Evolutionary conservation across 2,797 vertebrate species (phyloP).

Genomic region (Intellagama lesueurii): DNA sequence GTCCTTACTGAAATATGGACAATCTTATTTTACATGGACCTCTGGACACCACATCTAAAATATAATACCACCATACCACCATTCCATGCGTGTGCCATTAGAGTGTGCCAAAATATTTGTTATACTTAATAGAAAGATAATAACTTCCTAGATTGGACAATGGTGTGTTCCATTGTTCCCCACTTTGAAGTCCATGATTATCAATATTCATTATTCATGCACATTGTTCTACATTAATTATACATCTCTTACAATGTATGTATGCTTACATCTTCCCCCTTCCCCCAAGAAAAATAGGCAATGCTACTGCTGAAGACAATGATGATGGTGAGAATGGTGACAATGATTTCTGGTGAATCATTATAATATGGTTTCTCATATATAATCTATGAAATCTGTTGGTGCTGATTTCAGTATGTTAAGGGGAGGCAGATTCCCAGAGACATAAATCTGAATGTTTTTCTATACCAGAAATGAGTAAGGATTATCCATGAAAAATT

Average conservation of each 20-base stretch:
- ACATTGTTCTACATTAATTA: neutral
- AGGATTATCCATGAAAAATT: neutral
- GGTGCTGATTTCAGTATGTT: neutral
- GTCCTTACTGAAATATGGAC: no score
- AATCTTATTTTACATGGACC: no score
- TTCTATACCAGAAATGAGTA: neutral
- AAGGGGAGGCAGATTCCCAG: neutral
- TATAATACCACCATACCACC: no score
- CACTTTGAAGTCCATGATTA: neutral
- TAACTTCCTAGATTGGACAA: neutral
- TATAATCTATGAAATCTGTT: neutral
- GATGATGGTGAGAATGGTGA: neutral
- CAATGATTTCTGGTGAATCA: neutral
- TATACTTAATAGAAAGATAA: neutral
- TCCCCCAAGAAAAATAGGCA: neutral
- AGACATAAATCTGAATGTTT: neutral
- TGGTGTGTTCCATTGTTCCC: neutral
- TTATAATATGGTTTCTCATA: neutral
- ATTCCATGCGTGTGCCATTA: no score
- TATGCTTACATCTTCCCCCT: neutral
- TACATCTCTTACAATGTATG: neutral
- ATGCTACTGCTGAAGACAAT: no score
- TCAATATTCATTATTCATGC: neutral
- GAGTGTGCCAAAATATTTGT: neutral
- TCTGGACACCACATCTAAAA: no score